These are phyloP conservation scores for Zelleria hepariella DNA, from an alignment of 2,888 invertebrate genomes.

Conservation along the genomic window DNA sequence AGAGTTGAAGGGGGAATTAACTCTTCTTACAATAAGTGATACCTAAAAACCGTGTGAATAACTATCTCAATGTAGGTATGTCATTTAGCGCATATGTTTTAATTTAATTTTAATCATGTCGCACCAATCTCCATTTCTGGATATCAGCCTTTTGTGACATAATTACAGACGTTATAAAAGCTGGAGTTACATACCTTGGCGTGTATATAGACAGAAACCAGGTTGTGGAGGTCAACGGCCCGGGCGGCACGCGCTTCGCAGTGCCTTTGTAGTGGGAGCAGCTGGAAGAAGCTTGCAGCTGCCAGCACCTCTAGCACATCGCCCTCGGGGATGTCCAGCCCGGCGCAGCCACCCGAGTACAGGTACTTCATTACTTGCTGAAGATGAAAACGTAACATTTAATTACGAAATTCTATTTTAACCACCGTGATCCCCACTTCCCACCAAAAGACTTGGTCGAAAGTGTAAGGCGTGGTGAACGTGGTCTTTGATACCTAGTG, in stretches of 20 bases:
- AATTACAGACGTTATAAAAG: too few species aligned
- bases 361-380: slow-evolving; percentile 94
- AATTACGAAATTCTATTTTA: background rate
- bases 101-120: too few species aligned
- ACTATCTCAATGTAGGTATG: too few species aligned
- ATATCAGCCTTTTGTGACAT: too few species aligned
- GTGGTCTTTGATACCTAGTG: too few species aligned
- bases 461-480: too few species aligned
- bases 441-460: too few species aligned
- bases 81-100: too few species aligned
- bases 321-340: slow-evolving; percentile 81
- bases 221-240: slow-evolving; percentile 88
- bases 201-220: slow-evolving; percentile 93
- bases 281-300: slow-evolving; percentile 92
- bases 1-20: background rate
- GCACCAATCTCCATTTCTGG: too few species aligned
- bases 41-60: too few species aligned
- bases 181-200: slow-evolving; percentile 74
- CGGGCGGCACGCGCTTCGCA: slow-evolving; percentile 89
- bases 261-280: slow-evolving; percentile 86
- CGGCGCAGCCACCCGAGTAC: slow-evolving; percentile 89
- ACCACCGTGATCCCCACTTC: too few species aligned
- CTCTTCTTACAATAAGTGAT: too few species aligned
- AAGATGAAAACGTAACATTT: slow-evolving; percentile 10
- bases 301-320: slow-evolving; percentile 92